Percentiles rank a stretch among this genome's conserved stretches.
These are phyloP conservation scores for Lasioglossum marginatum DNA, from an alignment of 2,888 invertebrate genomes.

Conservation along the genomic window DNA sequence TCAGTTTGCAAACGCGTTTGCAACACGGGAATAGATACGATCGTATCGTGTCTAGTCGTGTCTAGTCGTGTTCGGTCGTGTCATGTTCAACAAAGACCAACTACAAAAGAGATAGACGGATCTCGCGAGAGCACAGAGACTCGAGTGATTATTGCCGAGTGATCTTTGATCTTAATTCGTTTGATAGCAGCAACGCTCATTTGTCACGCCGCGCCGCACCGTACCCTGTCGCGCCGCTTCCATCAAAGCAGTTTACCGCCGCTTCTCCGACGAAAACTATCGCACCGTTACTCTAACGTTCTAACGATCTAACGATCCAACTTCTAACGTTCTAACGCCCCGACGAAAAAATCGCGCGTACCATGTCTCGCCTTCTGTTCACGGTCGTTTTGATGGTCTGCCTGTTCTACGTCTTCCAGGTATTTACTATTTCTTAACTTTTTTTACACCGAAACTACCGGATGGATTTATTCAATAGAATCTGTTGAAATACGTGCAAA, in stretches of 20 bases:
- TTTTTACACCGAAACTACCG: neutral
- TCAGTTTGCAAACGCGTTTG: neutral
- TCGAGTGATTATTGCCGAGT: conserved; percentile 39
- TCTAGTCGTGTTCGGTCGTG: neutral
- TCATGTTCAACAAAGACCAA: neutral
- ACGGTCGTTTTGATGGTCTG: conserved; percentile 64
- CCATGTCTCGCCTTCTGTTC: conserved; percentile 73
- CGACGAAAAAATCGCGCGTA: neutral
- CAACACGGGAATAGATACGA: neutral
- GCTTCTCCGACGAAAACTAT: conserved; percentile 33
- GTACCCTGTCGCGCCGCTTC: neutral
- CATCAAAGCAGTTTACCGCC: conserved; percentile 37
- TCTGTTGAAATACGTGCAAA: neutral
- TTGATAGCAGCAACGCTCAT: conserved; percentile 38
- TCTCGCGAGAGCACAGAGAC: neutral
- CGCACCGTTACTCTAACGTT: neutral
- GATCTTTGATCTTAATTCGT: conserved; percentile 64
- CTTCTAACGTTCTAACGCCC: neutral
- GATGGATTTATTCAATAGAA: neutral
- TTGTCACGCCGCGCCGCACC: neutral
- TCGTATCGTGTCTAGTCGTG: neutral
- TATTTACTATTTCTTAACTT: conserved; percentile 41
- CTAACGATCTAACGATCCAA: neutral
- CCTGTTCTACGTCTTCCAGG: conserved; percentile 71
- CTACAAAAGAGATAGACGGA: conserved; percentile 10